Evolutionary conservation across 2,113 vertebrate genomes (phyloP).

Genomic region (Scophthalmus maximus): DNA sequence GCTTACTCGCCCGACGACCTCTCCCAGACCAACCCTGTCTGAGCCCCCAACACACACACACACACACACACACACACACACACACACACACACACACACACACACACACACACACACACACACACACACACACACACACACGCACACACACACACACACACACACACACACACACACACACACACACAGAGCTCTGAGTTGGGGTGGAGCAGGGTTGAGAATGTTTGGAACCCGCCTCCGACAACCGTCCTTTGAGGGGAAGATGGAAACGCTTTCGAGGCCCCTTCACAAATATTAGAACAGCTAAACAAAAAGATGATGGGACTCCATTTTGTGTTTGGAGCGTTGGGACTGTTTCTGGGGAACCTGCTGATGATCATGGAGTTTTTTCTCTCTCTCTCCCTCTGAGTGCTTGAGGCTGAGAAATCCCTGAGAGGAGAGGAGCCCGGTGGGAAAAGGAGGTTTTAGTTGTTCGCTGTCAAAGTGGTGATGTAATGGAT

Average conservation of each 20-base stretch:
- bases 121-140: neutral
- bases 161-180: neutral
- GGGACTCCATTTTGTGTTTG: constrained; percentile 54
- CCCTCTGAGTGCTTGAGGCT: constrained; percentile 27
- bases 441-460: constrained; percentile 1
- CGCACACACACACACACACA: no score
- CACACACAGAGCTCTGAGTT: neutral
- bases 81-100: neutral
- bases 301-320: constrained; percentile 23
- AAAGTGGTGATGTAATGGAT: constrained; percentile 76
- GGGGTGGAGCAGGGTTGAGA: neutral
- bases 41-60: constrained; percentile 29
- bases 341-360: constrained; percentile 36
- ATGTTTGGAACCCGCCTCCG: constrained; percentile 7
- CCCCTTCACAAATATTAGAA: constrained; percentile 38
- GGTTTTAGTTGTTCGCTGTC: constrained; percentile 72
- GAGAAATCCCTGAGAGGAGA: constrained; percentile 28
- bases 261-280: constrained; percentile 30
- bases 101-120: neutral
- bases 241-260: constrained; percentile 12
- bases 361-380: constrained; percentile 43
- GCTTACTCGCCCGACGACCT: constrained; percentile 65
- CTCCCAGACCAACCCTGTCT: constrained; percentile 76
- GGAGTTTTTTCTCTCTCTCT: constrained; percentile 5
- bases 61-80: neutral